Base-by-base conservation (phyloP, 2,888 invertebrate genomes). In the Exocentrus adspersus region DNA sequence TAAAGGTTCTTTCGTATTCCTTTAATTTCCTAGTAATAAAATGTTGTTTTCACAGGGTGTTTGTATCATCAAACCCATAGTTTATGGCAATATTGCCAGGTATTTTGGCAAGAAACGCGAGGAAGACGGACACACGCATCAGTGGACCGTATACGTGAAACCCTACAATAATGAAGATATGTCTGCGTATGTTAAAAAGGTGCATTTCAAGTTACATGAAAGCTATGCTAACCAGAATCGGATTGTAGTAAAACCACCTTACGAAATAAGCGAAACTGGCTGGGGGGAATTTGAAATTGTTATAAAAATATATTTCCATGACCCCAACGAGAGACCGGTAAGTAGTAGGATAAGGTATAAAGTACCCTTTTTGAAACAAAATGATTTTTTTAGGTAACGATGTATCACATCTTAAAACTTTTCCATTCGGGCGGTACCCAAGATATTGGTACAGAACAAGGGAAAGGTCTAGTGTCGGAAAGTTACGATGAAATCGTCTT, bases 231-330 rank as follows among this genome's bases (percentile, higher is more conserved):
- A 97, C 83, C 94, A 93, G 0, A 97, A 95, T 80, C 86, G 98
- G 79, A 94, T 97, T 69, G 88, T 98, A 0, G 93, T 94, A 0
- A 95, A 96, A 80, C 97, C 97, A 0, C 99, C 98, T 0, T 99
- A 96, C 79, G 98, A 98, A 85, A 89, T 99, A 4, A 95, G 94
- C 0, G 98, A 99, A 83, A 98, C 98, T 0, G 98, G 98, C 1
- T 99, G 99, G 98, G 99, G 99, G 71, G 99, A 99, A 84, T 99
- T 99, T 81, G 98, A 99, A 84, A 94, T 98, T 69, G 93, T 95
- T 30, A 97, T 99, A 58, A 98, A 98, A 82, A 94, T 99, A 67
- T 96, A 95, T 82, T 99, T 99, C 77, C 92, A 94, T 79, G 98
- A 99, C 85, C 94, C 95, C 1, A 96, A 95, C 77, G 99, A 97